Percentiles rank a stretch among this genome's conserved stretches.
These are phyloP conservation scores for Alosa sapidissima DNA, from an alignment of 2,797 vertebrate genomes.

Conservation along the genomic window DNA sequence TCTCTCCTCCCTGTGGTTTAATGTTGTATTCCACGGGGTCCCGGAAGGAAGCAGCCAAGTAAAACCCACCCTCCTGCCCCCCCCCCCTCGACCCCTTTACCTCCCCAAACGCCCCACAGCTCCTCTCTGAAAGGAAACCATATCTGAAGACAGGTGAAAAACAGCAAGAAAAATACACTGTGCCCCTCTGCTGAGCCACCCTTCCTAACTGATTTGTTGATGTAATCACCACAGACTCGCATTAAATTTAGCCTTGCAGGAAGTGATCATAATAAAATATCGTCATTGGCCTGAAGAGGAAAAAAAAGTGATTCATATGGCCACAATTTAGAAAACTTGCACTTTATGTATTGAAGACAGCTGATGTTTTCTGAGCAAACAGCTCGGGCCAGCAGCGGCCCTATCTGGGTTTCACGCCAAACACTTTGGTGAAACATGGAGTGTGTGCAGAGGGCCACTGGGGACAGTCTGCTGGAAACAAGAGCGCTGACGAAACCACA, in stretches of 20 bases:
- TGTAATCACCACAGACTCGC: conserved; percentile 46
- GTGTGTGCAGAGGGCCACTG: conserved; percentile 25
- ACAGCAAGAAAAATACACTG: conserved; percentile 73
- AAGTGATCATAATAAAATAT: conserved; percentile 64
- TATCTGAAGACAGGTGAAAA: conserved; percentile 94
- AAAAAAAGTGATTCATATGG: conserved; percentile 58
- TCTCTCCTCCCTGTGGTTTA: conserved; percentile 91
- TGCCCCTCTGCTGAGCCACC: conserved; percentile 50
- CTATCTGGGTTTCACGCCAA: conserved; percentile 48
- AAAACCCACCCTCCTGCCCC: conserved; percentile 80
- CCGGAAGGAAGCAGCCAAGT: conserved; percentile 87
- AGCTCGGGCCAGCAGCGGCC: conserved; percentile 12
- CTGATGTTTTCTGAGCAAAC: conserved; percentile 58
- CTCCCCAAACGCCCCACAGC: conserved; percentile 78
- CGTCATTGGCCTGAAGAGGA: conserved; percentile 19
- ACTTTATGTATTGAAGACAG: conserved; percentile 38
- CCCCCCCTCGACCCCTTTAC: neutral
- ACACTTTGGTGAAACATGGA: conserved; percentile 51
- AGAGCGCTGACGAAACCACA: conserved; percentile 51
- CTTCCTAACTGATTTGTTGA: conserved; percentile 4
- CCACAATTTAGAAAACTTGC: conserved; percentile 53
- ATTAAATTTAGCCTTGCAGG: conserved; percentile 70
- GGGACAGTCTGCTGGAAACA: conserved; percentile 40
- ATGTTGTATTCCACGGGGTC: conserved; percentile 86
- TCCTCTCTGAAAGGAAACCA: conserved; percentile 85